Evolutionary conservation across 2,888 invertebrate genomes (phyloP), one percentile per base, ranked within the genome.

Genomic region (Lycophotia porphyrea): DNA sequence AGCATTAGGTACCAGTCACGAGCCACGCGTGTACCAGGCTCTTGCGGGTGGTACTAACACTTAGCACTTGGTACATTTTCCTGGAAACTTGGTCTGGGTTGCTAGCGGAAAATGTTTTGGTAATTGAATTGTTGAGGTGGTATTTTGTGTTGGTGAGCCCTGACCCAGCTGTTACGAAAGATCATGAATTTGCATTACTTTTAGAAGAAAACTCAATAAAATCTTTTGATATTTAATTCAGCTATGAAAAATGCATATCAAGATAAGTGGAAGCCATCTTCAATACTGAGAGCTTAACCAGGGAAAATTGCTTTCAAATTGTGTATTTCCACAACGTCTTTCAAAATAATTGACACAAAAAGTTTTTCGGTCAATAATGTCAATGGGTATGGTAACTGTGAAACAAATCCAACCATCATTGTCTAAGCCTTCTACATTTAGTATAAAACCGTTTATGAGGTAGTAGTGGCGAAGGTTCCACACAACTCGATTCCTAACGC

Each of bases 1-100:
- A 77, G 87, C 88, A 90, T 91, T 88, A 63, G 39, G 39, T 63
- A 90, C 90, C 82, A 87, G 93, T 94, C 95, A 94, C 93, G 94
- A 93, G 92, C 84, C 76, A 89, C 88, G 91, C 91, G 91, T 91
- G 90, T 90, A 91, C 91, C 91, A 88, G 86, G 85, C 86, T 77
- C 77, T 76, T 63, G 71, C 74, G 86, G 86, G 85, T 84, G 86
- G 86, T 78, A 76, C 52, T 31, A 78, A 27, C 71, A 80, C 71
- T 82, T 80, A 84, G 27, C 82, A 70, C 70, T 74, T 36, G 24
- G 64, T 65, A 44, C 69, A 58, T 71, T 76, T 77, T 75, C 85
- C 49, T 15, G 49, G 82, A 84, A 84, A 76, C 74, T 66, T 1
- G 24, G 60, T 9, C 9, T 42, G 1, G n/a, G 27, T 60, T 52